Evolutionary conservation across 2,797 vertebrate species (phyloP).

Genomic region (Synaphobranchus kaupii): DNA sequence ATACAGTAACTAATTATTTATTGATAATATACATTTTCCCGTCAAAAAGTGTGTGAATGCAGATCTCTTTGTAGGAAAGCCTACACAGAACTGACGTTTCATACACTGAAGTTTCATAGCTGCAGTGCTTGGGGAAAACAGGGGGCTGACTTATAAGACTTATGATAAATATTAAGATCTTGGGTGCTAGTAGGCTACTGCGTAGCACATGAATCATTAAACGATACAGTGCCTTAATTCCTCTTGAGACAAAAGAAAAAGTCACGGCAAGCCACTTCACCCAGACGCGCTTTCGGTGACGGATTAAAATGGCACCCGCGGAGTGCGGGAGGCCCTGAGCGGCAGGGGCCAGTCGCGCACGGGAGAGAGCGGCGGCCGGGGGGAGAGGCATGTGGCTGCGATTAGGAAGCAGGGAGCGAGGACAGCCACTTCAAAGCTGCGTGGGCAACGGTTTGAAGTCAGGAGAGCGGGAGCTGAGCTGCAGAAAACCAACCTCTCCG

Average conservation of each 20-base stretch:
- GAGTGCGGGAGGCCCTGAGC: neutral
- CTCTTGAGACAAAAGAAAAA: neutral
- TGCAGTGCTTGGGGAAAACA: neutral
- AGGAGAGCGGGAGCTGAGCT: constrained; percentile 16
- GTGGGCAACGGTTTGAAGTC: constrained; percentile 48
- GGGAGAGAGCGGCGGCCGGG: neutral
- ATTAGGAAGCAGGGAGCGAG: constrained; percentile 48
- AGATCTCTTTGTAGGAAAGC: neutral
- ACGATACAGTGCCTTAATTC: neutral
- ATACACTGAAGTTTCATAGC: neutral
- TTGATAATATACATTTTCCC: neutral
- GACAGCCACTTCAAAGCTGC: constrained; percentile 63
- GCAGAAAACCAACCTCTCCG: constrained; percentile 35
- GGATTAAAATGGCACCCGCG: neutral
- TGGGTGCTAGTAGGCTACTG: neutral
- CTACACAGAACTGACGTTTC: neutral
- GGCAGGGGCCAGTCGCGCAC: neutral
- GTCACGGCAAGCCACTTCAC: neutral
- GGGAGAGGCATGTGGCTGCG: constrained; percentile 59
- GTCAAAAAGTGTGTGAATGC: neutral
- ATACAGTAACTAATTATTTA: neutral
- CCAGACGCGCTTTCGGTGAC: neutral
- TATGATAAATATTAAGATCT: neutral
- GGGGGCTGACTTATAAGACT: neutral
- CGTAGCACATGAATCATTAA: neutral